phyloP scores from a whole-genome alignment of 2,797 vertebrate species.

The Danio choprae region DNA sequence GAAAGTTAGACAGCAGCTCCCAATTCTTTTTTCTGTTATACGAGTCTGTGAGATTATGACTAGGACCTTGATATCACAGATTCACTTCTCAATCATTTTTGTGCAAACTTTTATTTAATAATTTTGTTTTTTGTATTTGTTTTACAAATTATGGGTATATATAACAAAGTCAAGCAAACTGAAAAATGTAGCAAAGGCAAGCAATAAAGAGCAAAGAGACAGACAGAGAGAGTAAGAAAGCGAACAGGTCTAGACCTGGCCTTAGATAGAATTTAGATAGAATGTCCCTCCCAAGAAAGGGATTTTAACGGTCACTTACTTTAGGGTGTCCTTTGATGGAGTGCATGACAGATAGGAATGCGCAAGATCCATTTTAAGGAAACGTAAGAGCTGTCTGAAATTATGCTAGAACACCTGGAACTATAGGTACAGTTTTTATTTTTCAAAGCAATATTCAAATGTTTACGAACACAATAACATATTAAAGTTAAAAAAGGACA shows the following conservation, averaged over 20 bases:
- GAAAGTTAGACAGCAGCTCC: too few relatives aligned
- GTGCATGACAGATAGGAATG: neutral
- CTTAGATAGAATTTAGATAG: conserved; percentile 69
- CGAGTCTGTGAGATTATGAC: too few relatives aligned
- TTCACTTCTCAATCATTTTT: too few relatives aligned
- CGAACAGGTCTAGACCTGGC: conserved; percentile 74
- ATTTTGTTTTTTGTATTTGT: too few relatives aligned
- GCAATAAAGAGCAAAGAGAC: conserved; percentile 42
- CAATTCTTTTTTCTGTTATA: too few relatives aligned
- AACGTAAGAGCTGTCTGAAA: neutral
- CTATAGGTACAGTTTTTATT: too few relatives aligned
- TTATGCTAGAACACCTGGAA: neutral
- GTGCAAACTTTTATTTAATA: too few relatives aligned
- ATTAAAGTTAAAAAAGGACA: too few relatives aligned
- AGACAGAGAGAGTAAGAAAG: conserved; percentile 37
- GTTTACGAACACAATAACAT: neutral
- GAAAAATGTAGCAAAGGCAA: conserved; percentile 17
- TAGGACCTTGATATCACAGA: too few relatives aligned
- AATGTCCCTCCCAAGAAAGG: conserved; percentile 66
- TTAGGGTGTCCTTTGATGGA: neutral
- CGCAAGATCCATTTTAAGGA: neutral
- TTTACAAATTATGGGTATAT: too few relatives aligned
- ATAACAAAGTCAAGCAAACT: neutral
- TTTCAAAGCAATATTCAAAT: too few relatives aligned
- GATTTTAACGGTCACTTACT: conserved; percentile 58